These are phyloP conservation scores for Romanogobio albipinnatus DNA, from an alignment of 2,113 vertebrate genomes.

Conservation along the genomic window DNA sequence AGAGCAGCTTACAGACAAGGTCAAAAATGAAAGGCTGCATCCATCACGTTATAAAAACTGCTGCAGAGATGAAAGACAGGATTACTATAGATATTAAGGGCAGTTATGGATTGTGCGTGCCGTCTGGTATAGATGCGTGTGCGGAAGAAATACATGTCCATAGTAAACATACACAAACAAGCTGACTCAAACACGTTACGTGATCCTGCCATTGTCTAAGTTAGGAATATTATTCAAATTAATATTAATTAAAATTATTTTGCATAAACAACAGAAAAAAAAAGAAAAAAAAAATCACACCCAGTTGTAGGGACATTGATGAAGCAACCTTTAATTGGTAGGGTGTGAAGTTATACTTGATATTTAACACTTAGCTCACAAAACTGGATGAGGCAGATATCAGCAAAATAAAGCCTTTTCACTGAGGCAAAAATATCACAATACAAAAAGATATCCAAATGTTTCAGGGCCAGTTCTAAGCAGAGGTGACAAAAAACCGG, in stretches of 20 bases:
- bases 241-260: background rate
- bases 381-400: conserved; percentile 24
- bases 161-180: conserved; percentile 13
- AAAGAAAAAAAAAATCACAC: background rate
- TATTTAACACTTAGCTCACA: conserved; percentile 22
- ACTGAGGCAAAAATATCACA: background rate
- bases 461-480: background rate
- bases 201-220: background rate
- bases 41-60: conserved; percentile 9
- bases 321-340: background rate
- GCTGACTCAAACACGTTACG: background rate
- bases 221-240: background rate
- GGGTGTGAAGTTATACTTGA: conserved; percentile 23
- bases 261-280: background rate
- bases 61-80: conserved; percentile 2
- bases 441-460: background rate
- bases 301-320: background rate
- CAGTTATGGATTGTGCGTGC: conserved; percentile 13
- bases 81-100: conserved; percentile 15
- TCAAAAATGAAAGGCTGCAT: conserved; percentile 20
- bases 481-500: background rate
- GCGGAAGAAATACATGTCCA: background rate
- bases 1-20: conserved; percentile 16
- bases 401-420: conserved; percentile 16
- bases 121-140: background rate